A percentile compares a stretch with the other conserved stretches of the same genome.
Evolutionary conservation across 2,113 vertebrate genomes (phyloP).

Genomic region (Columba livia): DNA sequence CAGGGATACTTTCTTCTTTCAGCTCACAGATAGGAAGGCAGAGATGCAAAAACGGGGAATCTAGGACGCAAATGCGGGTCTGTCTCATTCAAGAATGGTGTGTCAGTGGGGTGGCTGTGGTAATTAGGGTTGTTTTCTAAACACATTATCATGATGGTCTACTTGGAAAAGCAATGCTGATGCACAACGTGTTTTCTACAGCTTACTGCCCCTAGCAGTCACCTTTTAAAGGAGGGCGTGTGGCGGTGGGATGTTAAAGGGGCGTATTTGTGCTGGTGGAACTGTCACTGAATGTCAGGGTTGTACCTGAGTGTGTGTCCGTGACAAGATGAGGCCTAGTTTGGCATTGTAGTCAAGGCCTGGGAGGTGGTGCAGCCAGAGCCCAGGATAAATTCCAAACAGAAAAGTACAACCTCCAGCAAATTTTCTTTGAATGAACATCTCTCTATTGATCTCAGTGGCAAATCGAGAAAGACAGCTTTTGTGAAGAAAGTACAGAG

Average conservation of each 20-base stretch:
- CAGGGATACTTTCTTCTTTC: neutral
- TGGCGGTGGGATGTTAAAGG: neutral
- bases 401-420: neutral
- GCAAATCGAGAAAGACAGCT: neutral
- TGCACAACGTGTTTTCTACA: neutral
- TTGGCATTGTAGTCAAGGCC: neutral
- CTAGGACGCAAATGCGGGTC: neutral
- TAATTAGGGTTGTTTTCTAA: neutral
- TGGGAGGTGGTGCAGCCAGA: neutral
- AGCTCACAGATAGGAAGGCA: rapidly evolving
- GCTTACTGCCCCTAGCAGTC: neutral
- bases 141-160: neutral
- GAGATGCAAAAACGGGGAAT: neutral
- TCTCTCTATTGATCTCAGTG: neutral
- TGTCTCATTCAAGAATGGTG: neutral
- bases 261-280: neutral
- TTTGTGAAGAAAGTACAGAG: neutral
- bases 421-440: neutral
- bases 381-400: neutral
- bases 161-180: neutral
- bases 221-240: neutral
- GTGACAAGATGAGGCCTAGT: neutral
- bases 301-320: neutral
- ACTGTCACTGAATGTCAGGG: neutral
- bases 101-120: neutral